These are phyloP conservation scores for Choloepus didactylus DNA, from an alignment of 2,797 vertebrate genomes.

Conservation along the genomic window DNA sequence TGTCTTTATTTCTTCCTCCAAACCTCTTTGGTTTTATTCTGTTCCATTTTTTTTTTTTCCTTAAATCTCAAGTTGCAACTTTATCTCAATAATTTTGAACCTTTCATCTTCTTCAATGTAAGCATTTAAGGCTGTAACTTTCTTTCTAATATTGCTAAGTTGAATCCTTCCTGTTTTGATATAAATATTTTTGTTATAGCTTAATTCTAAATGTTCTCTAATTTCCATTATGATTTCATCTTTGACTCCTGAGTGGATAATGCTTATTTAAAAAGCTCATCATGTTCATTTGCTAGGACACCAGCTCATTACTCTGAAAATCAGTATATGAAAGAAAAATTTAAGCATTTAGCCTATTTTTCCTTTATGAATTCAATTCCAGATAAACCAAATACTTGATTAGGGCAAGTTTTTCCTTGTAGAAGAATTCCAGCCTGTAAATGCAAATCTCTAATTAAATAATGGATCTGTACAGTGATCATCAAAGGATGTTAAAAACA, in stretches of 20 bases:
- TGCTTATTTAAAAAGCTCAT: background rate
- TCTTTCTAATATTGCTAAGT: background rate
- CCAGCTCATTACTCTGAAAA: background rate
- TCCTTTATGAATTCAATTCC: conserved; percentile 59
- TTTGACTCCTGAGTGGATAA: background rate
- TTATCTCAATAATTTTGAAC: conserved; percentile 42
- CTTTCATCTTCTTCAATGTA: background rate
- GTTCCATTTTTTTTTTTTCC: background rate
- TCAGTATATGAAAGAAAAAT: background rate
- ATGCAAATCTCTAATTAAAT: conserved; percentile 36
- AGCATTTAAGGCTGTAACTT: conserved; percentile 16
- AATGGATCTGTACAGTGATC: background rate
- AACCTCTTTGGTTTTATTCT: background rate
- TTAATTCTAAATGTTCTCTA: conserved; percentile 22
- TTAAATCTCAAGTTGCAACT: conserved; percentile 24
- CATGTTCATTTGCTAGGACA: conserved; percentile 9
- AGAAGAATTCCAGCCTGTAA: conserved; percentile 14
- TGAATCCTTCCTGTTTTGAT: conserved; percentile 32
- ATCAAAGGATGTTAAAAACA: background rate
- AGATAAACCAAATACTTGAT: conserved; percentile 18
- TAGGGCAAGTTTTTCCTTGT: conserved; percentile 35
- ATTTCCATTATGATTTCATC: conserved; percentile 49
- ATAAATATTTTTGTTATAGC: conserved; percentile 31
- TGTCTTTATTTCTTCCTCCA: conserved; percentile 55
- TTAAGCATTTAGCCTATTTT: conserved; percentile 7